Conservation (phyloP, 2,113 vertebrate genomes). For the Alligator mississippiensis region DNA sequence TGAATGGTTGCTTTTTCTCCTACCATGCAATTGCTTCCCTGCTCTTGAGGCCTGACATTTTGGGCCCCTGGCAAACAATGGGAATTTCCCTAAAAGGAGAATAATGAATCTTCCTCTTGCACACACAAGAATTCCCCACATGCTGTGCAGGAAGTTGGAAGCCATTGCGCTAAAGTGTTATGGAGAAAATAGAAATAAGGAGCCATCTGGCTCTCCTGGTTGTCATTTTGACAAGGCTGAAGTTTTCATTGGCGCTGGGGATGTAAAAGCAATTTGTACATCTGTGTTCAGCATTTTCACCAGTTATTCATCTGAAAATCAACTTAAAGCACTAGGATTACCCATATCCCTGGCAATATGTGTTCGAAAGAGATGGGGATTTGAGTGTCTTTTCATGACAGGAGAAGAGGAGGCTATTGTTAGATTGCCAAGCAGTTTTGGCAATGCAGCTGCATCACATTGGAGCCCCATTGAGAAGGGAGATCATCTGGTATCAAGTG, state of each 20-base stretch:
- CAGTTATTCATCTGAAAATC: background rate
- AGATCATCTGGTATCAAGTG: background rate
- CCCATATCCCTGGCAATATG: background rate
- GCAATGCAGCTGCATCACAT: background rate
- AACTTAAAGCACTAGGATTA: background rate
- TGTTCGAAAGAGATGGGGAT: background rate
- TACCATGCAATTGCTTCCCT: background rate
- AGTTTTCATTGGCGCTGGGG: background rate
- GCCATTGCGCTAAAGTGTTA: background rate
- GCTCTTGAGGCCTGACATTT: background rate
- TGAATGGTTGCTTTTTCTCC: background rate
- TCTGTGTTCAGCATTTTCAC: background rate
- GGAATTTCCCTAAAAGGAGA: background rate
- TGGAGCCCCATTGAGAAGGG: background rate
- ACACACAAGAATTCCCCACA: background rate
- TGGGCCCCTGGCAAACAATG: background rate
- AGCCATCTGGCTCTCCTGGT: conserved; percentile 2
- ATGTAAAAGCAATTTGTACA: background rate
- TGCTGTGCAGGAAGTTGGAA: conserved; percentile 5
- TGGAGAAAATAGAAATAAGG: background rate
- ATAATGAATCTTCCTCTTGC: background rate
- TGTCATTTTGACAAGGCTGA: background rate
- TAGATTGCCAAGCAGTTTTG: background rate
- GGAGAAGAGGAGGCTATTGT: background rate
- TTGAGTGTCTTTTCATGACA: background rate